Evolutionary conservation across 2,797 vertebrate species (phyloP).

Genomic region (Coendou prehensilis): DNA sequence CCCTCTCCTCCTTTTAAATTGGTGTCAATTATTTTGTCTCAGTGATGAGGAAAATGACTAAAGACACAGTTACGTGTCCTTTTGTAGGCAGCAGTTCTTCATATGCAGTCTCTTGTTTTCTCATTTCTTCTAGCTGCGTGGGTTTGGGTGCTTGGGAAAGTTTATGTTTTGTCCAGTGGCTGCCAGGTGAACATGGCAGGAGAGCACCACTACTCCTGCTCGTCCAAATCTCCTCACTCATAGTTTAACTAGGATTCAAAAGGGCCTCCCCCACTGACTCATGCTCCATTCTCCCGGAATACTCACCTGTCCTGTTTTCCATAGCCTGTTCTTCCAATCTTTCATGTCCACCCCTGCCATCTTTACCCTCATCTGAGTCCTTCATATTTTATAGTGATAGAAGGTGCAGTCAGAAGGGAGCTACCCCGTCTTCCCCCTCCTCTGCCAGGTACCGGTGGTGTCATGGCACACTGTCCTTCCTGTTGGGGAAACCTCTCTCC

Average conservation of each 20-base stretch:
- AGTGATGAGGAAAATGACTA: background rate
- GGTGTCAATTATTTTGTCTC: background rate
- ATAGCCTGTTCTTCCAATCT: background rate
- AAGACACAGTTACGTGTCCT: background rate
- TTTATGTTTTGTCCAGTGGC: background rate
- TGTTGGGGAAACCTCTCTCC: background rate
- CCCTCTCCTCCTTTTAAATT: background rate
- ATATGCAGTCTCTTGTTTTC: too few species aligned
- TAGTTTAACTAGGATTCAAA: background rate
- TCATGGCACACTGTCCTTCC: background rate
- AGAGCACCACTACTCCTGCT: background rate
- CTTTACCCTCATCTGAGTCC: background rate
- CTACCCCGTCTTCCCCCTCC: too few species aligned
- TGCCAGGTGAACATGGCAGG: background rate
- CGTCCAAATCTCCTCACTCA: background rate
- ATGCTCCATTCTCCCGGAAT: background rate
- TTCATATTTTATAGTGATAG: background rate
- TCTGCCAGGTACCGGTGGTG: background rate
- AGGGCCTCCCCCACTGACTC: background rate
- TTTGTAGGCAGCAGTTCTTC: background rate
- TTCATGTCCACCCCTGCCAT: background rate
- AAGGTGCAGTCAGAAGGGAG: background rate
- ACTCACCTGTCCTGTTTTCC: background rate
- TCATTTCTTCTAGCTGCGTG: background rate
- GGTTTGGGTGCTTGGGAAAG: too few species aligned